Evolutionary conservation across 2,797 vertebrate genomes (phyloP).

Genomic region (Triplophysa bombifrons): DNA sequence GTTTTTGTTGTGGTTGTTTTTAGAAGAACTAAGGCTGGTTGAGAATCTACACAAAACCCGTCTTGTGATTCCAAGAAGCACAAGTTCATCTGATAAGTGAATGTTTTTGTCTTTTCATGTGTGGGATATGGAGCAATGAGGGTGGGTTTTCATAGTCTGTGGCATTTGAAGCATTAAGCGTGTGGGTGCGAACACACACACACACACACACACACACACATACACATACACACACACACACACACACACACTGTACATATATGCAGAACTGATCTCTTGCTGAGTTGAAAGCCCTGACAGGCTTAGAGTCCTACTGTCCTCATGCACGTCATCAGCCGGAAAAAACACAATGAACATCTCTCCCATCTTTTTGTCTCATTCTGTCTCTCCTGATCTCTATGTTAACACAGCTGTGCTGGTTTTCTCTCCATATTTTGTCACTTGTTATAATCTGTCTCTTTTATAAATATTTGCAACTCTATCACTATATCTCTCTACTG

Average conservation of each 20-base stretch:
- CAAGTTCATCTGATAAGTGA: background rate
- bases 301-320: constrained; percentile 33
- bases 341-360: constrained; percentile 36
- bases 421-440: constrained; percentile 3
- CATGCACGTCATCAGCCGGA: constrained; percentile 24
- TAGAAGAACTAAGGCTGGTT: too few relatives aligned
- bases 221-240: constrained; percentile 7
- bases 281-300: constrained; percentile 52
- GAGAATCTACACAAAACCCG: too few relatives aligned
- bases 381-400: constrained; percentile 29
- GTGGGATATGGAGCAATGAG: constrained; percentile 6
- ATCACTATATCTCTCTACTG: constrained; percentile 24
- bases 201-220: constrained; percentile 4
- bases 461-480: background rate
- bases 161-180: constrained; percentile 33
- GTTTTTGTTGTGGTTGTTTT: too few relatives aligned
- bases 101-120: background rate
- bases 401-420: constrained; percentile 13
- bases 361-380: constrained; percentile 34
- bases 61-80: too few relatives aligned
- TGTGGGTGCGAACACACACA: constrained; percentile 16
- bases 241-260: background rate
- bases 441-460: background rate
- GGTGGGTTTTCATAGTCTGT: constrained; percentile 14
- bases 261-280: constrained; percentile 30